These are phyloP conservation scores for Bruchidius siliquastri DNA, from an alignment of 2,888 invertebrate species.

Conservation along the genomic window DNA sequence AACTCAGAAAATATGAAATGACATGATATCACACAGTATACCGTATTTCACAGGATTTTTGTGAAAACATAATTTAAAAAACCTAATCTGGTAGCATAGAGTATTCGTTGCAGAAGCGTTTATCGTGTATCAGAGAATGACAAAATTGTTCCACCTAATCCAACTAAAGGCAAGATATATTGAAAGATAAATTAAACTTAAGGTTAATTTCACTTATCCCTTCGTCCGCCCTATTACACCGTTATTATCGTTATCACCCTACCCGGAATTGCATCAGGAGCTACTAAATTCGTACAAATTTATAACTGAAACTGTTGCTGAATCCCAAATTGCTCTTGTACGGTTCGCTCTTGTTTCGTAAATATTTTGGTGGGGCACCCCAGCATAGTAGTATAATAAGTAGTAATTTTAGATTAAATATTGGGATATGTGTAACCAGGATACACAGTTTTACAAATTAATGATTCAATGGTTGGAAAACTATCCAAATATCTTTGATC, in stretches of 20 bases:
- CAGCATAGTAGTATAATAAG: not conserved
- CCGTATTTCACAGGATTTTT: too few relatives aligned
- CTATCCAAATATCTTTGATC: too few relatives aligned
- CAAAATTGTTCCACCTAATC: not conserved
- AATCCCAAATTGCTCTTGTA: not conserved
- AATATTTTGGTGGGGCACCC: not conserved
- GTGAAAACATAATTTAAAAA: too few relatives aligned
- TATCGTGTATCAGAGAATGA: not conserved
- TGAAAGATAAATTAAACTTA: not conserved
- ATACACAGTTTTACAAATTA: too few relatives aligned
- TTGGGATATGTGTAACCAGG: too few relatives aligned
- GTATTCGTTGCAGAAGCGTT: too few relatives aligned
- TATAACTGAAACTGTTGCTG: not conserved
- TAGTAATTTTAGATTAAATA: too few relatives aligned
- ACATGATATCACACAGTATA: too few relatives aligned
- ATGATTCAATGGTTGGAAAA: too few relatives aligned
- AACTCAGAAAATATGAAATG: too few relatives aligned
- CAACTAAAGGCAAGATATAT: not conserved
- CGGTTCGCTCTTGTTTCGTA: not conserved
- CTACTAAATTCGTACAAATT: not conserved
- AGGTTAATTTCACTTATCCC: not conserved
- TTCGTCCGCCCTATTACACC: not conserved
- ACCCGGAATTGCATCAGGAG: not conserved
- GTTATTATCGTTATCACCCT: not conserved
- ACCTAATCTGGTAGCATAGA: too few relatives aligned